phyloP scores from a whole-genome alignment of 2,888 invertebrate genomes.

The Neoitamus cyanurus region DNA sequence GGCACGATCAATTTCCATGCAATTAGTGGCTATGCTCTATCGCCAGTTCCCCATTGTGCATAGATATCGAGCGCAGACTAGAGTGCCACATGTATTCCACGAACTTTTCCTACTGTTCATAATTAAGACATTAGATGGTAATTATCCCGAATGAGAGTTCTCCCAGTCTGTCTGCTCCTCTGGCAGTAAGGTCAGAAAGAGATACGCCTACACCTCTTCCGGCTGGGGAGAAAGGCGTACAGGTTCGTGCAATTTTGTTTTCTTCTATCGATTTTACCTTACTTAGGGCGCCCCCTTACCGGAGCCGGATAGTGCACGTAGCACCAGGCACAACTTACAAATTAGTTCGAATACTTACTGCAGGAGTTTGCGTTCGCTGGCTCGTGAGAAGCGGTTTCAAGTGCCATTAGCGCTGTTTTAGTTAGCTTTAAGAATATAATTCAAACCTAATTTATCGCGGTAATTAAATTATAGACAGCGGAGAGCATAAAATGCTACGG shows the following conservation, averaged over 20 bases:
- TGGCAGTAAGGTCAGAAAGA: neutral
- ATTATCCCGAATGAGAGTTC: slow-evolving; percentile 8
- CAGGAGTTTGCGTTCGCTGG: neutral
- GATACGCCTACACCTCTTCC: neutral
- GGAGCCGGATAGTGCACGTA: neutral
- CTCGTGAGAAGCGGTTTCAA: neutral
- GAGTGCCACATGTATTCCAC: neutral
- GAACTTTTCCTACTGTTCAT: neutral
- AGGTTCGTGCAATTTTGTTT: neutral
- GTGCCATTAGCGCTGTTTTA: neutral
- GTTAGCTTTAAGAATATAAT: neutral
- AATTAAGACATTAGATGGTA: slow-evolving; percentile 14
- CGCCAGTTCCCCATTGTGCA: neutral
- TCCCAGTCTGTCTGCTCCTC: neutral
- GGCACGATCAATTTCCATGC: neutral
- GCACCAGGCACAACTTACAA: slow-evolving; percentile 14
- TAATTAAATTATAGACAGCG: neutral
- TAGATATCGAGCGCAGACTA: neutral
- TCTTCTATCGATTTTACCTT: slow-evolving; percentile 11
- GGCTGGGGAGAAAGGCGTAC: neutral
- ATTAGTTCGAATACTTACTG: slow-evolving; percentile 31
- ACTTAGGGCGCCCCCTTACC: neutral
- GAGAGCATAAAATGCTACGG: neutral
- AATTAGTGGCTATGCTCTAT: neutral
- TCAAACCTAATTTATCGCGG: slow-evolving; percentile 6